phyloP scores from a whole-genome alignment of 2,113 vertebrate genomes.

The Grammomys surdaster region DNA sequence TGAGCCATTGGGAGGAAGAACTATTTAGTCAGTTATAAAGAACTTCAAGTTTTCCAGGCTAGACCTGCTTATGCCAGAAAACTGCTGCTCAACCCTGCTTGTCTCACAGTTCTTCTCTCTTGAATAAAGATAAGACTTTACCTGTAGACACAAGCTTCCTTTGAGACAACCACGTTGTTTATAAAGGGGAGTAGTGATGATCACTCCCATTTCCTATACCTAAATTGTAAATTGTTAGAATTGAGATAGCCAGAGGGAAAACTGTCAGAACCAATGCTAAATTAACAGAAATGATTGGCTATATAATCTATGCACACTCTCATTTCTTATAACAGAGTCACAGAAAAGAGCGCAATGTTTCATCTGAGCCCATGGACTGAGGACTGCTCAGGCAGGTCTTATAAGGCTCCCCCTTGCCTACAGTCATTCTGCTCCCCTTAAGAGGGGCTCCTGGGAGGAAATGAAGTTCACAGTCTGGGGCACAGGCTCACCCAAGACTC shows the following conservation, averaged over 20 bases:
- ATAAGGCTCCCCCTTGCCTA: not conserved
- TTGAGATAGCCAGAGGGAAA: not conserved
- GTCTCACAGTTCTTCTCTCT: not conserved
- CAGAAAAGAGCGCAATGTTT: not conserved
- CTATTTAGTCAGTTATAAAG: not conserved
- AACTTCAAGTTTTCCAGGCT: not conserved
- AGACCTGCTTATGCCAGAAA: not conserved
- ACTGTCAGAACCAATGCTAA: not conserved
- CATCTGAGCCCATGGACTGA: not conserved
- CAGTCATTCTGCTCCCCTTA: not conserved
- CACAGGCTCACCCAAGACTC: not conserved
- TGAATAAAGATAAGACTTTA: not conserved
- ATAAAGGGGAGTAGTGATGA: slow-evolving; percentile 24
- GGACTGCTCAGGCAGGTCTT: not conserved
- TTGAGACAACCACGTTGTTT: not conserved
- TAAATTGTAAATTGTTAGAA: not conserved
- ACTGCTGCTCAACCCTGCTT: not conserved
- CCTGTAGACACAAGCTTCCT: not conserved
- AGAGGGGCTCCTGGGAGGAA: not conserved
- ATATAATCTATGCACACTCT: not conserved
- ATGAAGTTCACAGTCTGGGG: not conserved
- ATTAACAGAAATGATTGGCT: not conserved
- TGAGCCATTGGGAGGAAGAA: not conserved
- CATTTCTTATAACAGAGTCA: not conserved
- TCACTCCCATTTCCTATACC: not conserved